A percentile compares a stretch with the other conserved stretches of the same genome.
phyloP scores from a whole-genome alignment of 2,888 invertebrate species.

The Latrodectus elegans region DNA sequence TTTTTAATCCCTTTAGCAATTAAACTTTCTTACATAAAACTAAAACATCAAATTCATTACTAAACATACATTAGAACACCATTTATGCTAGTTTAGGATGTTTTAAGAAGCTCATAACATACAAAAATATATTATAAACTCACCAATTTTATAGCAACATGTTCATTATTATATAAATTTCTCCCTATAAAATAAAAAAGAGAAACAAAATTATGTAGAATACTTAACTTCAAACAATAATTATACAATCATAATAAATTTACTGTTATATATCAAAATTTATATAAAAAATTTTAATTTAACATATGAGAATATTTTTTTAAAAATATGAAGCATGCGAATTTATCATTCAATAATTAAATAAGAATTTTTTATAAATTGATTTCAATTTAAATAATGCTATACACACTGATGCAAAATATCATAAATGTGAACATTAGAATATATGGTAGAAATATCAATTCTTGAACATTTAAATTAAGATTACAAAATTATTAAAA shows the following conservation, averaged over 20 bases:
- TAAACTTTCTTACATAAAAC: no score
- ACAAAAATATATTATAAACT: constrained; percentile 73
- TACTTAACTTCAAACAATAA: background rate
- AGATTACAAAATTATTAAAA: no score
- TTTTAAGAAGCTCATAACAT: background rate
- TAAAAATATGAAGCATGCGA: background rate
- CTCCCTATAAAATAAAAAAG: constrained; percentile 85
- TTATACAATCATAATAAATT: background rate
- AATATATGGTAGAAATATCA: no score
- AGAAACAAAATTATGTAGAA: constrained; percentile 18
- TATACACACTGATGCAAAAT: no score
- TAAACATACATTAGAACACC: no score
- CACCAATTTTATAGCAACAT: constrained; percentile 99
- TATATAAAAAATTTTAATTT: background rate
- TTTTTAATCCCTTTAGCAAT: no score
- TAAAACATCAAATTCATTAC: no score
- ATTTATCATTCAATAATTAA: background rate
- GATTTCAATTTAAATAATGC: no score
- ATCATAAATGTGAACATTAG: no score
- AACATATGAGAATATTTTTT: background rate
- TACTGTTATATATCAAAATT: background rate
- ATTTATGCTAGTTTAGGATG: no score
- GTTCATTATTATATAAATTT: constrained; percentile 99
- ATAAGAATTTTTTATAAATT: no score
- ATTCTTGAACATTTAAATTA: no score